phyloP scores from a whole-genome alignment of 2,888 invertebrate species.

The Pherbina coryleti region DNA sequence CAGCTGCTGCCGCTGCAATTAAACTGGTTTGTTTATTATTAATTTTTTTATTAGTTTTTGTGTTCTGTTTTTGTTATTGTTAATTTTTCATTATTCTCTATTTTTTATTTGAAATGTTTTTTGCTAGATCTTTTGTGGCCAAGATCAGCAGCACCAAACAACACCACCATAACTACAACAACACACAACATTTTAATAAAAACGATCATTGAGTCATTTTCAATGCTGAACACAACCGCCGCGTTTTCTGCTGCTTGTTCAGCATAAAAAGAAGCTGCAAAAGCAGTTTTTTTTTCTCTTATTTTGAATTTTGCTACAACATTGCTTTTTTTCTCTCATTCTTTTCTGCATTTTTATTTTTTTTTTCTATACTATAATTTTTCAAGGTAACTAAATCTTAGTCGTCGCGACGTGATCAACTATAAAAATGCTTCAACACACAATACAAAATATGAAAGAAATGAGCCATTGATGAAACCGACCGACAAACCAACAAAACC shows the following conservation, averaged over 20 bases:
- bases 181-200: neutral
- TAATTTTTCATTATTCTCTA: neutral
- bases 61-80: conserved; percentile 10
- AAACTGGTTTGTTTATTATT: neutral
- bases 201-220: conserved; percentile 27
- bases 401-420: too few relatives aligned
- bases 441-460: too few relatives aligned
- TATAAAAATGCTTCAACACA: neutral
- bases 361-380: neutral
- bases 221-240: conserved; percentile 9
- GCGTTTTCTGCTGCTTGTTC: neutral
- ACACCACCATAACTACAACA: neutral
- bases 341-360: neutral
- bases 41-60: conserved; percentile 6
- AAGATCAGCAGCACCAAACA: conserved; percentile 1
- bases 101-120: conserved; percentile 17
- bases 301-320: neutral
- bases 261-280: conserved; percentile 5
- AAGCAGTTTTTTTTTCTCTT: neutral
- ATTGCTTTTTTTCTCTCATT: neutral
- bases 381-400: too few relatives aligned
- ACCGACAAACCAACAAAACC: too few relatives aligned
- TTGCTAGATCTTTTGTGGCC: neutral
- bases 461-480: too few relatives aligned
- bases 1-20: neutral